Percentiles rank a stretch among this genome's conserved stretches.
phyloP scores from a whole-genome alignment of 2,113 vertebrate species.

The Platichthys stellatus region DNA sequence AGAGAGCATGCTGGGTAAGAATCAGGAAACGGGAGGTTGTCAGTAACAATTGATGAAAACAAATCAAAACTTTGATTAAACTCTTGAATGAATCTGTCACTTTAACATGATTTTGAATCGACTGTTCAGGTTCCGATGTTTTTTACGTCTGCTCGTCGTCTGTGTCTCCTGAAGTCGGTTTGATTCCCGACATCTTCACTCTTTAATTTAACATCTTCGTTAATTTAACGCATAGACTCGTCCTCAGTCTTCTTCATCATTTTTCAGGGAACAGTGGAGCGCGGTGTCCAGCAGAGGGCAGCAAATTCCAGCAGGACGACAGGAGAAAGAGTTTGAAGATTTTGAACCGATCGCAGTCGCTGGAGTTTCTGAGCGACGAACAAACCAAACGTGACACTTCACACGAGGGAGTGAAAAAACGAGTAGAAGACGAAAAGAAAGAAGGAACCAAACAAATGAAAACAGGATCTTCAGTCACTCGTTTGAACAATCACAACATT shows the following conservation, averaged over 20 bases:
- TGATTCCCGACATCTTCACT: not conserved
- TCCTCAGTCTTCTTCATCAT: slow-evolving; percentile 87
- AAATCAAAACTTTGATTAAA: not conserved
- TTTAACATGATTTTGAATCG: not conserved
- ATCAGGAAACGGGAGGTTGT: not conserved
- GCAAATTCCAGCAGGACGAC: slow-evolving; percentile 48
- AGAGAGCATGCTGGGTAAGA: slow-evolving; percentile 88
- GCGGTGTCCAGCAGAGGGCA: slow-evolving; percentile 53
- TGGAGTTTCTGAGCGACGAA: not conserved
- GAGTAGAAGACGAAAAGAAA: no score
- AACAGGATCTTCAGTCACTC: no score
- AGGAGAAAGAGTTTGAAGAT: not conserved
- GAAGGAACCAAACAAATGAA: no score
- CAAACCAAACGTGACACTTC: not conserved
- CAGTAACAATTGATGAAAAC: no score
- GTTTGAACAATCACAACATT: no score
- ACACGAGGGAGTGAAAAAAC: no score
- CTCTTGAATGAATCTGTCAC: not conserved
- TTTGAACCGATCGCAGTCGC: not conserved
- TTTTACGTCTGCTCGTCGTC: not conserved
- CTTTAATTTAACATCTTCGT: not conserved
- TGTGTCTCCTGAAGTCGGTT: not conserved
- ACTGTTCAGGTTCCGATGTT: not conserved
- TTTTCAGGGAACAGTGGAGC: slow-evolving; percentile 87
- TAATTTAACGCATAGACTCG: not conserved